phyloP scores from a whole-genome alignment of 2,888 invertebrate genomes.

The Eupithecia subfuscata region DNA sequence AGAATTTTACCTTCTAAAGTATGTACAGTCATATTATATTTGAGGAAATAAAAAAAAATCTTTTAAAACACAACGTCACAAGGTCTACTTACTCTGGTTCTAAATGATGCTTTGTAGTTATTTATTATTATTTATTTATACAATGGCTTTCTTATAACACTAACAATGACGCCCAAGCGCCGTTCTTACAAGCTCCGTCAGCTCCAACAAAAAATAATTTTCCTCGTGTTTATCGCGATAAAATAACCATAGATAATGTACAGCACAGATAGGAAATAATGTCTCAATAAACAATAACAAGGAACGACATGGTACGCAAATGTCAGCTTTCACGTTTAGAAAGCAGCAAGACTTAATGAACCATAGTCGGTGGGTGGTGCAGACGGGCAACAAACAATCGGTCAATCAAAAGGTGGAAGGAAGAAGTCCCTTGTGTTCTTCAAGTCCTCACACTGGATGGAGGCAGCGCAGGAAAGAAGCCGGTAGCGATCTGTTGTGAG shows the following conservation, averaged over 20 bases:
- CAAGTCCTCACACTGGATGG: background rate
- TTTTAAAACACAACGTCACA: too few species aligned
- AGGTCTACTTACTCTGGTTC: too few species aligned
- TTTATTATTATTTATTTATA: background rate
- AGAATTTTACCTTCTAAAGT: too few species aligned
- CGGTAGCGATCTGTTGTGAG: too few species aligned
- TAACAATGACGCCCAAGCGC: background rate
- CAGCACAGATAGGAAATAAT: conserved; percentile 22
- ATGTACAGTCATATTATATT: too few species aligned
- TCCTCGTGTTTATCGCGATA: conserved; percentile 19
- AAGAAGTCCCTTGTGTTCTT: background rate
- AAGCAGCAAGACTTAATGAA: conserved; percentile 20
- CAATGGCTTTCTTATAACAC: background rate
- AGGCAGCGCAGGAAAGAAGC: background rate
- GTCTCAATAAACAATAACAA: conserved; percentile 32
- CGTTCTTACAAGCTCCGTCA: background rate
- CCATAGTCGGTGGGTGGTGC: background rate
- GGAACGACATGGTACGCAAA: conserved; percentile 33
- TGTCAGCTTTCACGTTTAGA: conserved; percentile 39
- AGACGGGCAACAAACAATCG: background rate
- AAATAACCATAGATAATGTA: conserved; percentile 15
- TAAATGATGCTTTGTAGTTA: too few species aligned
- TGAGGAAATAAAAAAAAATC: too few species aligned
- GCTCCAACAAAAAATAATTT: conserved; percentile 15
- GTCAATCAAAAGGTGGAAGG: background rate